These are phyloP conservation scores for Caenorhabditis japonica DNA, from an alignment of 2,888 invertebrate genomes.

Conservation along the genomic window DNA sequence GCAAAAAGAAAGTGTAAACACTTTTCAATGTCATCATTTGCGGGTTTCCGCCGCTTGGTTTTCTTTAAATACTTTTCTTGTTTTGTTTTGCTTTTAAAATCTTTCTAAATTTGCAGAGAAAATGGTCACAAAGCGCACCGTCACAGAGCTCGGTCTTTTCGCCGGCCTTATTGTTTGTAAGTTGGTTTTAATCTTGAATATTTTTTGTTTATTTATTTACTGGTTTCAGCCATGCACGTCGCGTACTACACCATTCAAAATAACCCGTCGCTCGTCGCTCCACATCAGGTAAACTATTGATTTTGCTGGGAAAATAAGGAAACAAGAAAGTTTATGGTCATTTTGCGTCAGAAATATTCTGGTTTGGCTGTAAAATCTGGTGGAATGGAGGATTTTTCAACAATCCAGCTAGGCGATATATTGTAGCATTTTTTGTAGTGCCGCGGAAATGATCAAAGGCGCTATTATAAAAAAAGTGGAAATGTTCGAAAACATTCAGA, in stretches of 20 bases:
- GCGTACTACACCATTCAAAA: constrained; percentile 73
- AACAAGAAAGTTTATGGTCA: too few species aligned
- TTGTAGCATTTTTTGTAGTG: too few species aligned
- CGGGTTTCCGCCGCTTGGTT: constrained; percentile 3
- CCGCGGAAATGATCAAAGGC: too few species aligned
- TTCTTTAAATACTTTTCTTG: constrained; percentile 8
- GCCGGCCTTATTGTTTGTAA: constrained; percentile 64
- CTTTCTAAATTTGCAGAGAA: too few species aligned
- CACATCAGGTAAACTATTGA: constrained; percentile 53
- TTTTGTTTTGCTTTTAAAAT: background rate
- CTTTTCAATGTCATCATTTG: constrained; percentile 38
- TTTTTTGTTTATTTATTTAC: constrained; percentile 3
- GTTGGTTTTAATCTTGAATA: constrained; percentile 19
- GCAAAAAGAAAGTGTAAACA: constrained; percentile 31
- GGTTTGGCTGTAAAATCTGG: too few species aligned
- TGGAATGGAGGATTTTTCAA: too few species aligned
- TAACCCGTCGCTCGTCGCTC: constrained; percentile 65
- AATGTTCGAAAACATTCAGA: too few species aligned
- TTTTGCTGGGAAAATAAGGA: background rate
- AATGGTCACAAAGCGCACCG: constrained; percentile 49
- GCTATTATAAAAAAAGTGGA: too few species aligned
- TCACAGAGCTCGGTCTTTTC: constrained; percentile 59
- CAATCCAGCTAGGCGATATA: too few species aligned
- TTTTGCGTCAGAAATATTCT: too few species aligned
- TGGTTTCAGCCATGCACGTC: constrained; percentile 67